Evolutionary conservation across 2,888 invertebrate genomes (phyloP).

Genomic region (Patella depressa): DNA sequence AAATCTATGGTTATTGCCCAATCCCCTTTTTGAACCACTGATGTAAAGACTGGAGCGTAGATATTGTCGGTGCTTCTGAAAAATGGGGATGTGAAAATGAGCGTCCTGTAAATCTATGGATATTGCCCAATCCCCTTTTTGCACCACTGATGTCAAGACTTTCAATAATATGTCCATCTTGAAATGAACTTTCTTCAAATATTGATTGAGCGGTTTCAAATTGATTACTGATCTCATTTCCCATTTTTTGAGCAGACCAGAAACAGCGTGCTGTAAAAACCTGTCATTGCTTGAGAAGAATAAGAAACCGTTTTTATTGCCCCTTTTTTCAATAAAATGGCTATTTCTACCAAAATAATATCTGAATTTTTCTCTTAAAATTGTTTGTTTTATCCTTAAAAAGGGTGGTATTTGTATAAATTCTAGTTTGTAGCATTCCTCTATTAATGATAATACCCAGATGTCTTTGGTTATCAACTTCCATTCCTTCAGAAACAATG

Average conservation of each 20-base stretch:
- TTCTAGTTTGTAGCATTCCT: constrained; percentile 33
- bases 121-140: constrained; percentile 32
- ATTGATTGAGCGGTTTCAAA: constrained; percentile 34
- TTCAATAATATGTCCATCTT: constrained; percentile 34
- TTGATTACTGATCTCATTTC: constrained; percentile 30
- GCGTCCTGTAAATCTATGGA: constrained; percentile 32
- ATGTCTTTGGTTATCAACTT: constrained; percentile 32
- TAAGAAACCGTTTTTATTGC: constrained; percentile 30
- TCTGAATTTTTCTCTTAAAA: constrained; percentile 18
- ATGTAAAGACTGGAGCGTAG: constrained; percentile 14
- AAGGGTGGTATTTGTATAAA: constrained; percentile 27
- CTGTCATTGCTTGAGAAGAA: constrained; percentile 9
- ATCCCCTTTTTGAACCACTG: constrained; percentile 29
- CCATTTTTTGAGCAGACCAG: background rate
- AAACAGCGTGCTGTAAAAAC: constrained; percentile 33
- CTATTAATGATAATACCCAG: constrained; percentile 29
- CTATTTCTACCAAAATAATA: constrained; percentile 21
- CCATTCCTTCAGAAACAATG: constrained; percentile 30
- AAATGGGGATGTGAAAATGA: constrained; percentile 33
- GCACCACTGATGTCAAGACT: constrained; percentile 31
- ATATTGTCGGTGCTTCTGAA: background rate
- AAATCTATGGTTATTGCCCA: constrained; percentile 34
- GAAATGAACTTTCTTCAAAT: constrained; percentile 33
- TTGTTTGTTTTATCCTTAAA: constrained; percentile 22
- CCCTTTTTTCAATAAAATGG: constrained; percentile 26